phyloP scores from a whole-genome alignment of 2,888 invertebrate genomes.

The Zootermopsis nevadensis region DNA sequence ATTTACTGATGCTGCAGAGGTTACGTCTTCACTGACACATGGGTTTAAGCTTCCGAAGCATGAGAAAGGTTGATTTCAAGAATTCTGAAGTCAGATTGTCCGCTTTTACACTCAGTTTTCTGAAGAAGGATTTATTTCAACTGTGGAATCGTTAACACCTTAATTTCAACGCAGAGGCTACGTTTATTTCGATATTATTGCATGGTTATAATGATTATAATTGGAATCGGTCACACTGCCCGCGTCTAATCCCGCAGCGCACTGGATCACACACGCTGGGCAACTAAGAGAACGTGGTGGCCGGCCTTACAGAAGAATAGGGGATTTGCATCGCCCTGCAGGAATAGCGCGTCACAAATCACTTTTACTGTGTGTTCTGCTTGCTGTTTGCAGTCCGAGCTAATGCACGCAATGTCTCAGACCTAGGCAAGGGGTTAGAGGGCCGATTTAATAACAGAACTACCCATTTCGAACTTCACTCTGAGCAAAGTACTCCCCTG shows the following conservation, averaged over 20 bases:
- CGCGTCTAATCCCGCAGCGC: conserved; percentile 46
- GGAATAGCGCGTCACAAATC: conserved; percentile 61
- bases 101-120: conserved; percentile 23
- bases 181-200: conserved; percentile 53
- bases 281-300: conserved; percentile 34
- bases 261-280: conserved; percentile 26
- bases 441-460: conserved; percentile 50
- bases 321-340: conserved; percentile 61
- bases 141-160: conserved; percentile 40
- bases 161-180: conserved; percentile 42
- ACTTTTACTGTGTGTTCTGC: conserved; percentile 60
- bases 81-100: not conserved
- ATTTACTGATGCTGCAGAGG: too few species aligned
- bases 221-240: conserved; percentile 59
- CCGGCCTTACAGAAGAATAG: conserved; percentile 59
- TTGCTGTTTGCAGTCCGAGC: conserved; percentile 56
- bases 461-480: conserved; percentile 31
- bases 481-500: conserved; percentile 30
- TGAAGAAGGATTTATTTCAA: conserved; percentile 18
- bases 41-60: too few species aligned
- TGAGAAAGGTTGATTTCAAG: too few species aligned
- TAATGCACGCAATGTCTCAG: conserved; percentile 58
- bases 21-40: too few species aligned
- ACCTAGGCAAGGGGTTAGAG: conserved; percentile 40
- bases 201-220: conserved; percentile 60